Evolutionary conservation across 2,113 vertebrate genomes (phyloP).

Genomic region (Agelaius tricolor): DNA sequence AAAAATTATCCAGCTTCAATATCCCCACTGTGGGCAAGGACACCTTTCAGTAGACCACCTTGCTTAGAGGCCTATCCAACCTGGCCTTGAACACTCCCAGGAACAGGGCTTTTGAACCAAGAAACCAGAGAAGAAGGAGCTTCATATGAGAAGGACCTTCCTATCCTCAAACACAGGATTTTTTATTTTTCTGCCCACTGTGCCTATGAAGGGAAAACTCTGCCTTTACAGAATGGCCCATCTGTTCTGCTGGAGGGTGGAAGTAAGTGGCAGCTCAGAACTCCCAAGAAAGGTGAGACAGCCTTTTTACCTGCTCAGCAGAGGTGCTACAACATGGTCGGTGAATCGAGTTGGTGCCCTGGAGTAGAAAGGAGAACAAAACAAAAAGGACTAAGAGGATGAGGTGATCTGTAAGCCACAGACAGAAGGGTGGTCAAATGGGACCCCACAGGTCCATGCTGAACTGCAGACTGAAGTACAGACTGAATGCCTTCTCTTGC

Average conservation of each 20-base stretch:
- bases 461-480: not conserved
- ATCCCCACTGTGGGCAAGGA: not conserved
- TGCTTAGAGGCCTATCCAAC: not conserved
- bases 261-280: not conserved
- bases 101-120: not conserved
- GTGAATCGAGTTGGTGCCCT: not conserved
- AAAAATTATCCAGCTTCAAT: not conserved
- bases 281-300: not conserved
- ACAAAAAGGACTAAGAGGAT: not conserved
- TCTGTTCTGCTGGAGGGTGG: not conserved
- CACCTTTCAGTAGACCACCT: rapidly evolving
- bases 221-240: not conserved
- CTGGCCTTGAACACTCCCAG: not conserved
- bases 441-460: not conserved
- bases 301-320: not conserved
- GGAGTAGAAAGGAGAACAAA: not conserved
- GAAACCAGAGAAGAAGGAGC: not conserved
- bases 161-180: not conserved
- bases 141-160: not conserved
- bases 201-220: not conserved
- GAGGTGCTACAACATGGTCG: rapidly evolving
- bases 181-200: not conserved
- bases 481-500: not conserved
- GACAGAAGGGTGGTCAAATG: not conserved
- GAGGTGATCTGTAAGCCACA: not conserved